phyloP scores from a whole-genome alignment of 2,797 vertebrate species.

The Protosalanx chinensis region DNA sequence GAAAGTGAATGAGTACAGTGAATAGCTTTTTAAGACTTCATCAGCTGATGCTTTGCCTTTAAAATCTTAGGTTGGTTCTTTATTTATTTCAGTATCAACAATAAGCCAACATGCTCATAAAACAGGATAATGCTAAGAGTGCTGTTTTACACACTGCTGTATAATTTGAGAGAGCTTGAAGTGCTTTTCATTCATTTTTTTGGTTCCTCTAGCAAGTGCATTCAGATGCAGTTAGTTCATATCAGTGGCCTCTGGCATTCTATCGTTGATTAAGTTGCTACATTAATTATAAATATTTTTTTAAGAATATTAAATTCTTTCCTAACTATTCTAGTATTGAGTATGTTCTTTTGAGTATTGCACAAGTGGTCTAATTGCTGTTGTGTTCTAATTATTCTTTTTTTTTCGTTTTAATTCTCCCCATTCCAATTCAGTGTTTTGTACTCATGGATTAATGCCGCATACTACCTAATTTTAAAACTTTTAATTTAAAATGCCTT shows the following conservation, averaged over 20 bases:
- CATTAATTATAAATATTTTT: too few relatives aligned
- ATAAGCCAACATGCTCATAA: slow-evolving; percentile 44
- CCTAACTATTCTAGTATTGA: background rate
- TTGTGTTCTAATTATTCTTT: background rate
- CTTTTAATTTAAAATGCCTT: background rate
- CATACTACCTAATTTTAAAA: slow-evolving; percentile 2
- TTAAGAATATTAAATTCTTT: too few relatives aligned
- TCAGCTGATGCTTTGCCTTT: slow-evolving; percentile 41
- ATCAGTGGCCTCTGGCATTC: slow-evolving; percentile 53
- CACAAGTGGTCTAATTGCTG: background rate
- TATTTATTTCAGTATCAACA: slow-evolving; percentile 41
- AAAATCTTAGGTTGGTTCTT: slow-evolving; percentile 27
- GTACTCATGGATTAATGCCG: background rate
- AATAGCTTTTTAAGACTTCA: slow-evolving; percentile 43
- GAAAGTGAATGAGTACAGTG: slow-evolving; percentile 69
- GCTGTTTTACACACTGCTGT: slow-evolving; percentile 54
- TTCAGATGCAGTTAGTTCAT: slow-evolving; percentile 42
- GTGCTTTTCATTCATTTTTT: slow-evolving; percentile 55
- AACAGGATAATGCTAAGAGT: slow-evolving; percentile 49
- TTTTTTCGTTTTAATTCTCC: background rate
- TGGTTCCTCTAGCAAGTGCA: slow-evolving; percentile 30
- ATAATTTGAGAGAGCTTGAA: slow-evolving; percentile 40
- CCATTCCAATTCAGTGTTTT: background rate
- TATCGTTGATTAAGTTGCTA: slow-evolving; percentile 44
- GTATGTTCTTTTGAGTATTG: background rate